Base-by-base conservation (phyloP, 1,140 invertebrate species). In the Drosophila eugracilis region DNA sequence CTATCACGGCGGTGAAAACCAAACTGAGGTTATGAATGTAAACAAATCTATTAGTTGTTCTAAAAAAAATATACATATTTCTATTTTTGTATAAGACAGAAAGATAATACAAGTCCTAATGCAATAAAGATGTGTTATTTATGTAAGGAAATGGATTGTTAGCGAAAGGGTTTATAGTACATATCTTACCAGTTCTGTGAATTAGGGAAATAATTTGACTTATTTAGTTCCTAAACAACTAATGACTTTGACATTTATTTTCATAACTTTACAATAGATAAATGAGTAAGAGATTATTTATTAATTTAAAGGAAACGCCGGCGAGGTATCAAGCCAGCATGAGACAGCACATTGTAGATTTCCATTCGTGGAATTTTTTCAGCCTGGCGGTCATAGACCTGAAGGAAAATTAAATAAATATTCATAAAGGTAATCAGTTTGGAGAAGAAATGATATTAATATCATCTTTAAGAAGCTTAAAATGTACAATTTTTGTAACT, bases 341-440 rank as follows among this genome's bases (percentile, higher is more conserved):
- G 93, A 1, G 93, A 93, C 30, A 94, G 85, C 19, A 94, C 93
- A 50, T 93, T 93, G 78, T 94, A 94, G 49, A 94, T 94, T 79
- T 94, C 92, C 49, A 90, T 91, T 12, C 94, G 92, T 5, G 93
- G 85, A 10, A 94, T 93, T 63, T 92, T 92, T 49, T 94, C 93
- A 5, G 94, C 92, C 71, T 94, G 93, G 22, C 94, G 89, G 55
- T 92, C 90, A 9, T 74, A 92, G 10, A 94, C 93, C 93, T 94
- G 6, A 9, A 52, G 15, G 70, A 73, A 5, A 42, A 59, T 26
- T 2, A n/a, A 1, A 6, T 2, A 22, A 9, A 19, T 39, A 39
- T 6, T 39, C 17, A n/a, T 17, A 17, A 32, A 4, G 10, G 4
- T 3, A 12, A 12, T 30, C 9, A 30, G 9, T n/a, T n/a, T n/a